Base-by-base conservation (phyloP, 1,140 invertebrate species). In the Telenomus remus region DNA sequence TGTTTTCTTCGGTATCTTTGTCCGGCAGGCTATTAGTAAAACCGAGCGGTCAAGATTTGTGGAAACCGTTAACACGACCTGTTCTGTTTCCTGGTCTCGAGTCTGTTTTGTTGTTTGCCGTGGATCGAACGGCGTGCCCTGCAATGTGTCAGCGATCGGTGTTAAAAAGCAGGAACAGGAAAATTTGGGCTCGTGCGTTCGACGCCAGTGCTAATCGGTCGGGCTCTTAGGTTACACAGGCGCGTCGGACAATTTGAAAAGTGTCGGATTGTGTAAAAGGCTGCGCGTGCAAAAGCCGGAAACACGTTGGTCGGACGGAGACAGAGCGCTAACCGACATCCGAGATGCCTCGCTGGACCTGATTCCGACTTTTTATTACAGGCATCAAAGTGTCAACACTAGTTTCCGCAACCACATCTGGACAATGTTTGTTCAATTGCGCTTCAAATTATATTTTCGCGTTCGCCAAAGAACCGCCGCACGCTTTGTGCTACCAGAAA, bases 391-490 rank as follows among this genome's bases (percentile, higher is more conserved):
- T 75, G 64, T 75, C 72, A 69, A 69, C 59, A 60, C 43, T 51
- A 16, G 64, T 65, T 75, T 60, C 65, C 65, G 72, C 50, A 69
- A 75, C 72, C 59, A 46, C 72, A 75, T 75, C 72, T 75, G 65
- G 72, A 69, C 47, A 64, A 54, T 69, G 72, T 75, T 74, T 65
- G 48, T 72, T 69, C 72, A 64, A 68, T 68, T 69, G 63, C 51
- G 64, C 53, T 57, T 60, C 64, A 19, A 75, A 69, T 74, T 69
- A 75, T 75, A 35, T n/a, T 46, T n/a, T 46, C n/a, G 9, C 34
- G 11, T 34, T 34, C 14, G 7, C 2, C 3, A 10, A 0, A 19
- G n/a, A 43, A 19, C 35, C 5, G 37, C 64, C 46, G 39, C 33
- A 16, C 6, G 4, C 39, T 68, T 57, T 68, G 54, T 68, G 47